Evolutionary conservation across 2,888 invertebrate species (phyloP).

Genomic region (Tetragonisca angustula): DNA sequence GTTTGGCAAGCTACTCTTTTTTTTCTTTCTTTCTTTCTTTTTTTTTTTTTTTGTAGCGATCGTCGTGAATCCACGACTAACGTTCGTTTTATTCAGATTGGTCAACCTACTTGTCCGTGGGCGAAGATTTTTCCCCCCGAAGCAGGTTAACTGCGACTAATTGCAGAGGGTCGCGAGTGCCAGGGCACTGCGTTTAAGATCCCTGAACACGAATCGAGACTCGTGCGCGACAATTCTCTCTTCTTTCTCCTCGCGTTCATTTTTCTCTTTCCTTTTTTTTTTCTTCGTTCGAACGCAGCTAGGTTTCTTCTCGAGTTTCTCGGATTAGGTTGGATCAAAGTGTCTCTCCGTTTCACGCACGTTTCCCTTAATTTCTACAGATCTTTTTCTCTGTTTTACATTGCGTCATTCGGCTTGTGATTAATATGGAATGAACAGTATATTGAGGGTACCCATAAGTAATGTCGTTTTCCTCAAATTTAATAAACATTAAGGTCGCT

Average conservation of each 20-base stretch:
- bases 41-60: background rate
- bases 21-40: background rate
- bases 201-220: background rate
- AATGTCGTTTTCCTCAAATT: too few species aligned
- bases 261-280: background rate
- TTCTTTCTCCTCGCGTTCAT: background rate
- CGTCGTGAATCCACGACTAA: conserved; percentile 13
- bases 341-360: too few species aligned
- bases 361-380: background rate
- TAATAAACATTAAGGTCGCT: too few species aligned
- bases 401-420: background rate
- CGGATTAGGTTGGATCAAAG: background rate
- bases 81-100: conserved; percentile 37
- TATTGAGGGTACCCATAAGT: background rate
- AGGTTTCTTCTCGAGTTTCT: background rate
- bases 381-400: background rate
- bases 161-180: background rate
- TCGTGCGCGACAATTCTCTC: background rate
- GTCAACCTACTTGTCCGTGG: conserved; percentile 4
- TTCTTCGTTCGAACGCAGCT: background rate
- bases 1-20: conserved; percentile 32
- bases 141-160: conserved; percentile 15
- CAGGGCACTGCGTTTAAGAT: background rate
- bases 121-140: background rate
- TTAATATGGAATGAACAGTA: background rate